Percentiles rank a stretch among this genome's conserved stretches.
Evolutionary conservation across 2,888 invertebrate species (phyloP).

Genomic region (Cristatella mucedo): DNA sequence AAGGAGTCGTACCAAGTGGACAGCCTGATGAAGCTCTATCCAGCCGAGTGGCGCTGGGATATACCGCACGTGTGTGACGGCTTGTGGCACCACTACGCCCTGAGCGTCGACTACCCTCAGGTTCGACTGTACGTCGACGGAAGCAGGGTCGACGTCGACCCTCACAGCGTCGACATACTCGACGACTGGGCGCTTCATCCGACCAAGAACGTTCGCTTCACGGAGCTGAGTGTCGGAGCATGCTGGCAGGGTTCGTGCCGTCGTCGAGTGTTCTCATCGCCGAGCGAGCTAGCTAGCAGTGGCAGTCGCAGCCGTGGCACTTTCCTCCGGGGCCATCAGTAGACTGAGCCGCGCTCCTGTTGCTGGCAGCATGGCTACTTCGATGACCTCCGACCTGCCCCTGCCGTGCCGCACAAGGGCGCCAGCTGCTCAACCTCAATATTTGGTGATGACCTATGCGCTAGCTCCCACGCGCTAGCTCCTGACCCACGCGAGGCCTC

Average conservation of each 20-base stretch:
- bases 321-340: too few relatives aligned
- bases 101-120: constrained; percentile 79
- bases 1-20: constrained; percentile 49
- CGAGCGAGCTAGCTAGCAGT: too few relatives aligned
- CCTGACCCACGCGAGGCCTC: too few relatives aligned
- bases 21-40: constrained; percentile 46
- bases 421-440: too few relatives aligned
- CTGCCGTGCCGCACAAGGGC: too few relatives aligned
- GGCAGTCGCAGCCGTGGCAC: too few relatives aligned
- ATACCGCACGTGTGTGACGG: constrained; percentile 82
- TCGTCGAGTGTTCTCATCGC: too few relatives aligned
- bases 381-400: too few relatives aligned
- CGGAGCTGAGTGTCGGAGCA: constrained; percentile 81
- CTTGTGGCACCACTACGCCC: constrained; percentile 94
- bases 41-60: constrained; percentile 98
- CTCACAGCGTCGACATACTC: constrained; percentile 84
- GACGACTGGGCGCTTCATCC: constrained; percentile 98
- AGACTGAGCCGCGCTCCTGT: too few relatives aligned
- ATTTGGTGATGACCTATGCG: too few relatives aligned
- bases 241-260: constrained; percentile 98
- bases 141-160: constrained; percentile 49
- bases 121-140: constrained; percentile 76
- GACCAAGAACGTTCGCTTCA: constrained; percentile 52
- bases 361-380: too few relatives aligned
- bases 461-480: too few relatives aligned